A percentile compares a stretch with the other conserved stretches of the same genome.
These are phyloP conservation scores for Polydrusus pterygomalis DNA, from an alignment of 2,888 invertebrate genomes.

Conservation along the genomic window DNA sequence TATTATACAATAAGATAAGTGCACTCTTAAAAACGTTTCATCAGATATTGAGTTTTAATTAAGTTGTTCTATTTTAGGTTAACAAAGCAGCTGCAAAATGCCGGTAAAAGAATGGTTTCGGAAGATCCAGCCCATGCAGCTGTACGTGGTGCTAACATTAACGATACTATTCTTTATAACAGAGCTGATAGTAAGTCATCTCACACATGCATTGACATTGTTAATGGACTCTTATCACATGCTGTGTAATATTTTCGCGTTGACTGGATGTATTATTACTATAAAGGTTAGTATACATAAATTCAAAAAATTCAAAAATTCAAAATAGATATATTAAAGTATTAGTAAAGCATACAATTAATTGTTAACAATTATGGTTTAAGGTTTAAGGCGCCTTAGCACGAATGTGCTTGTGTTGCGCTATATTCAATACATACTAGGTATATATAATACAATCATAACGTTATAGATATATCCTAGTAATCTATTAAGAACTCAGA, in stretches of 20 bases:
- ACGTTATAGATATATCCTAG: too few relatives aligned
- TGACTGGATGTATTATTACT: conserved; percentile 85
- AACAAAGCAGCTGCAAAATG: conserved; percentile 73
- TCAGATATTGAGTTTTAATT: not conserved
- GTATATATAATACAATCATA: too few relatives aligned
- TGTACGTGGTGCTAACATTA: conserved; percentile 83
- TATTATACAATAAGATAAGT: not conserved
- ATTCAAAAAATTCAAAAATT: not conserved
- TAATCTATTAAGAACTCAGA: too few relatives aligned
- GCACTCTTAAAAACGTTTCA: not conserved
- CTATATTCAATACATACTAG: too few relatives aligned
- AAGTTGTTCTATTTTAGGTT: conserved; percentile 1
- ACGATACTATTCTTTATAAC: conserved; percentile 86
- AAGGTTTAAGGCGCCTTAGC: too few relatives aligned
- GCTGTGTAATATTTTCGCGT: conserved; percentile 93
- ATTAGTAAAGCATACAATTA: too few relatives aligned
- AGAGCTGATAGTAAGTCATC: conserved; percentile 89
- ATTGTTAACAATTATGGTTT: too few relatives aligned
- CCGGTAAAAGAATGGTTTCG: conserved; percentile 86
- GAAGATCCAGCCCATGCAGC: conserved; percentile 83
- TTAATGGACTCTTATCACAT: conserved; percentile 96
- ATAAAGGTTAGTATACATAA: conserved; percentile 84
- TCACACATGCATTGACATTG: conserved; percentile 93
- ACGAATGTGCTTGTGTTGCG: too few relatives aligned
- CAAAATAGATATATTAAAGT: too few relatives aligned